phyloP scores from a whole-genome alignment of 2,888 invertebrate species.

The Lochmaea capreae region DNA sequence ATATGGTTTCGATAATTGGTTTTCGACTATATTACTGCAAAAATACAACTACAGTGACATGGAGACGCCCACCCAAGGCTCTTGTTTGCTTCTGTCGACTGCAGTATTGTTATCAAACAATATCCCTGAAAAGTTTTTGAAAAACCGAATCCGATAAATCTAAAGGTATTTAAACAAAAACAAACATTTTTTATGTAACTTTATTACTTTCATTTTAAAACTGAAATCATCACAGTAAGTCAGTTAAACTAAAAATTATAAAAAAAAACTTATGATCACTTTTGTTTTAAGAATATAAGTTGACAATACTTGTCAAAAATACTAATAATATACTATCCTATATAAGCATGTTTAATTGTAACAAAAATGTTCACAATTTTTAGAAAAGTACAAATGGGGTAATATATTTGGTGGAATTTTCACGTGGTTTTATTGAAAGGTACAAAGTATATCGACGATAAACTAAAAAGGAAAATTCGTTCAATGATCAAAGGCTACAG shows the following conservation, averaged over 20 bases:
- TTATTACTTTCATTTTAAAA: conserved; percentile 16
- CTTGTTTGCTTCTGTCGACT: no score
- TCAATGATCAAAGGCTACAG: no score
- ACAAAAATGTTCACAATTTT: neutral
- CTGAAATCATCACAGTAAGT: conserved; percentile 21
- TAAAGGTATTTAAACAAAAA: neutral
- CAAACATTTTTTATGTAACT: neutral
- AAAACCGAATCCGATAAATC: no score
- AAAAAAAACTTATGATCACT: conserved; percentile 3
- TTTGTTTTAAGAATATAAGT: conserved; percentile 7
- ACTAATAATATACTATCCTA: conserved; percentile 5
- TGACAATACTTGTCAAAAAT: neutral
- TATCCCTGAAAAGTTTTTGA: no score
- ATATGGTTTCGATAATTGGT: no score
- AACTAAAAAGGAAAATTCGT: neutral
- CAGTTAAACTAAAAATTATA: conserved; percentile 18
- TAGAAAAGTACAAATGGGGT: neutral
- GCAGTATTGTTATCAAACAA: no score
- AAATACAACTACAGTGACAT: no score
- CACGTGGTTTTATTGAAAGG: neutral
- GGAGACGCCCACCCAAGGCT: no score
- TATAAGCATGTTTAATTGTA: neutral
- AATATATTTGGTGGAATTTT: neutral
- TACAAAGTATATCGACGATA: neutral
- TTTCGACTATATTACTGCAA: no score